These are phyloP conservation scores for Eupelmus urozonus DNA, from an alignment of 2,888 invertebrate species.

Conservation along the genomic window DNA sequence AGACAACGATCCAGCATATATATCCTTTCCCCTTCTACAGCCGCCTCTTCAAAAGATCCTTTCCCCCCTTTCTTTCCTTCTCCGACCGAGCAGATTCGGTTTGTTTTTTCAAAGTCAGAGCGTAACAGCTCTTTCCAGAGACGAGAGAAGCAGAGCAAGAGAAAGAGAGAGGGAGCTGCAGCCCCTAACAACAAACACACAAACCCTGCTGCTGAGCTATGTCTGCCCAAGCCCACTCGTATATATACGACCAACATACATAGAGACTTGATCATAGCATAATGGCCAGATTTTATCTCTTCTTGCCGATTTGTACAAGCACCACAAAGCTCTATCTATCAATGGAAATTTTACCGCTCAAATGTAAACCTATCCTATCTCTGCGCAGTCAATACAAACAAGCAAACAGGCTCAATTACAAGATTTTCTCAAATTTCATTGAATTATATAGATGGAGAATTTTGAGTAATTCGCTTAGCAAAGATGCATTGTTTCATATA, in stretches of 20 bases:
- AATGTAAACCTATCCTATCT: conserved; percentile 49
- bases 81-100: conserved; percentile 68
- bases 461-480: too few relatives aligned
- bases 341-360: conserved; percentile 58
- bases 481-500: too few relatives aligned
- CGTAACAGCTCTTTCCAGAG: too few relatives aligned
- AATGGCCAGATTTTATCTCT: conserved; percentile 55
- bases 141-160: too few relatives aligned
- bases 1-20: conserved; percentile 67
- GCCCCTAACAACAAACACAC: conserved; percentile 10
- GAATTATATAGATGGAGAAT: too few relatives aligned
- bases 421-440: background rate
- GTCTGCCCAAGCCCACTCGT: background rate
- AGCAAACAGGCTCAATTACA: background rate
- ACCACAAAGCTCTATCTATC: conserved; percentile 10
- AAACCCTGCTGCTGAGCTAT: too few relatives aligned
- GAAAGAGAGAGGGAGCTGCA: conserved; percentile 66
- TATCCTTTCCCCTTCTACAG: conserved; percentile 56
- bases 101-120: conserved; percentile 75
- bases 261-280: conserved; percentile 45
- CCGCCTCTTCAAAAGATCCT: conserved; percentile 47
- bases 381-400: conserved; percentile 17
- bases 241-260: background rate
- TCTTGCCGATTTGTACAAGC: conserved; percentile 7
- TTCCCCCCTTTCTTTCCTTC: conserved; percentile 53